Conservation (phyloP, 2,888 invertebrate species). For the Eupithecia abbreviata region DNA sequence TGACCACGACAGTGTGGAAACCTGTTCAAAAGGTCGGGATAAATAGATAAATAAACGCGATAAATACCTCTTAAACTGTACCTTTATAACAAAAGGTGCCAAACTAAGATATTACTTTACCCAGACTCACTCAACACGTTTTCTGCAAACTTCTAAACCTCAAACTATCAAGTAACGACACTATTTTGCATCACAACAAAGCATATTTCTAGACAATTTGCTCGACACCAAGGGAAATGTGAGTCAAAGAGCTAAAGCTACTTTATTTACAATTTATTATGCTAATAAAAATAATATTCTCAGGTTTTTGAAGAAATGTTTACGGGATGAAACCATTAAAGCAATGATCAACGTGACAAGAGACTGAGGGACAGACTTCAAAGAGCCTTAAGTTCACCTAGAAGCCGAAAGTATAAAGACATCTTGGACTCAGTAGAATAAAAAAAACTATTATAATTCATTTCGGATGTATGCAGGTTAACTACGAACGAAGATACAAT, state of each 20-base stretch:
- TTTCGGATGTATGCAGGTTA: too few species aligned
- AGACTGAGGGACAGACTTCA: too few species aligned
- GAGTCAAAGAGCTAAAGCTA: background rate
- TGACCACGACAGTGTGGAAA: too few species aligned
- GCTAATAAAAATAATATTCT: background rate
- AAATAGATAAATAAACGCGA: too few species aligned
- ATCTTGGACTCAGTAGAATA: background rate
- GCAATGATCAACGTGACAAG: too few species aligned
- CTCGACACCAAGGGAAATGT: slow-evolving; percentile 11
- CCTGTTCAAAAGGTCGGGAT: too few species aligned
- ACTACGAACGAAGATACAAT: too few species aligned
- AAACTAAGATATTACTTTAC: background rate
- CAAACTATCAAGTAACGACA: slow-evolving; percentile 11
- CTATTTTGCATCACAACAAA: slow-evolving; percentile 37
- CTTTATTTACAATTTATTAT: background rate
- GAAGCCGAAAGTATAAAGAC: background rate
- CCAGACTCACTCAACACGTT: background rate
- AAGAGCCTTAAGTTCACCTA: background rate
- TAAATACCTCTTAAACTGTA: too few species aligned
- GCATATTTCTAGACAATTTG: slow-evolving; percentile 34
- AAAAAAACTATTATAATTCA: too few species aligned
- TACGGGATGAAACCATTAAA: too few species aligned
- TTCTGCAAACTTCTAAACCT: background rate
- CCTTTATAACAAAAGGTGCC: background rate
- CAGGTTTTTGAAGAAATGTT: background rate